phyloP scores from a whole-genome alignment of 2,888 invertebrate genomes.

The Limnephilus rhombicus region DNA sequence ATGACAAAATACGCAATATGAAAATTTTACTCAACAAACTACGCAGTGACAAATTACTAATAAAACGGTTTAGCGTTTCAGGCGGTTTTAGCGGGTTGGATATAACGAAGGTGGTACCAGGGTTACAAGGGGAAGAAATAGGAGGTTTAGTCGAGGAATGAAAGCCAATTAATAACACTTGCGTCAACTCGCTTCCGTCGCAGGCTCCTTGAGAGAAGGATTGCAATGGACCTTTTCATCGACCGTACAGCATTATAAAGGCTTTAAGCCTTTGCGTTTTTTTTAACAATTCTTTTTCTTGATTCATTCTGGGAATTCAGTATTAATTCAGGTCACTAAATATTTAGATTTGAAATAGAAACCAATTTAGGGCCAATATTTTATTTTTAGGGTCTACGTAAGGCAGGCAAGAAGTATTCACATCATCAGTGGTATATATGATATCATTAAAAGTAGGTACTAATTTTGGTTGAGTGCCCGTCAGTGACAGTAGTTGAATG shows the following conservation, averaged over 20 bases:
- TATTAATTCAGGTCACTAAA: too few relatives aligned
- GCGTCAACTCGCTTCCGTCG: neutral
- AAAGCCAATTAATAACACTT: constrained; percentile 39
- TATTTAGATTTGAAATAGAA: too few relatives aligned
- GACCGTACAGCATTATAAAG: neutral
- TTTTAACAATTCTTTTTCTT: neutral
- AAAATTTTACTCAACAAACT: neutral
- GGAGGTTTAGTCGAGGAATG: neutral
- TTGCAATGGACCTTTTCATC: neutral
- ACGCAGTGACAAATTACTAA: neutral
- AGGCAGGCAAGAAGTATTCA: too few relatives aligned
- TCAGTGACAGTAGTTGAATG: too few relatives aligned
- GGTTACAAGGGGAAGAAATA: neutral
- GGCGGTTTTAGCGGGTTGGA: neutral
- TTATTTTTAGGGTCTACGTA: too few relatives aligned
- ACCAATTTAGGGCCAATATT: too few relatives aligned
- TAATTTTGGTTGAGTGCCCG: too few relatives aligned
- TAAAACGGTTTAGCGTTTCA: neutral
- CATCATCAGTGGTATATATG: too few relatives aligned
- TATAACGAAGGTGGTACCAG: neutral
- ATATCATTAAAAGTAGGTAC: too few relatives aligned
- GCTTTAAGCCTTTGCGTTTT: neutral
- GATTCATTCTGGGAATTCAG: too few relatives aligned
- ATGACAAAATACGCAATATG: neutral
- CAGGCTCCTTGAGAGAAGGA: neutral